Evolutionary conservation across 53 echinoderm and acorn worm species (phyloP).

Genomic region (Arbacia lixula): DNA sequence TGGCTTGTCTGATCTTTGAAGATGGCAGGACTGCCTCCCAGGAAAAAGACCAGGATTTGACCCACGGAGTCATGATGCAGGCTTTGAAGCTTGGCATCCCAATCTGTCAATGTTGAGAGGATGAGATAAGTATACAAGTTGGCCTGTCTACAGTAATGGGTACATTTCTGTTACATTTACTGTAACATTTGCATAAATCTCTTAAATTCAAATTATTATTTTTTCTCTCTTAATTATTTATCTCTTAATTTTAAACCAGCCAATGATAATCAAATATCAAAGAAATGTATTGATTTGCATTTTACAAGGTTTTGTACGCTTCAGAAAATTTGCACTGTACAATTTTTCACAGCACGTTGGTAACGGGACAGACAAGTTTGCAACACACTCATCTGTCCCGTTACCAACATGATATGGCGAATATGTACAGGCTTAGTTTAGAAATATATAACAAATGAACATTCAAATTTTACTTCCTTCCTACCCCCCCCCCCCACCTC

Average conservation of each 20-base stretch:
- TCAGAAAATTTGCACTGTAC: no score
- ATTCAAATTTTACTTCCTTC: no score
- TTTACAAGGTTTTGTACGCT: no score
- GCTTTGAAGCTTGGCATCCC: slow-evolving; percentile 14
- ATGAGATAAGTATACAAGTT: not conserved
- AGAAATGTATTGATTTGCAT: no score
- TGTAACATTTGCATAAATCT: not conserved
- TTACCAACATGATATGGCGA: no score
- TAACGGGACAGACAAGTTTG: no score
- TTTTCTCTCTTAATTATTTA: not conserved
- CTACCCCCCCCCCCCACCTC: no score
- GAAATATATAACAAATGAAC: no score
- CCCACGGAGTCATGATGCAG: slow-evolving; percentile 13
- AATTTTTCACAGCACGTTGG: no score
- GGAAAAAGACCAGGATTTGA: not conserved
- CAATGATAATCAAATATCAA: no score
- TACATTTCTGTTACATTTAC: not conserved
- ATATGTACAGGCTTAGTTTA: no score
- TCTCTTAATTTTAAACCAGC: not conserved
- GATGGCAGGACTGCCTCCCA: not conserved
- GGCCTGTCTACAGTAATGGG: not conserved
- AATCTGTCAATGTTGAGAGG: not conserved
- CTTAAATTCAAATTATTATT: not conserved
- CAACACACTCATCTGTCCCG: no score
- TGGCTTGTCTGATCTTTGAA: not conserved